A percentile compares a stretch with the other conserved stretches of the same genome.
Conservation (phyloP, 2,797 vertebrate species). For the Galago senegalensis region DNA sequence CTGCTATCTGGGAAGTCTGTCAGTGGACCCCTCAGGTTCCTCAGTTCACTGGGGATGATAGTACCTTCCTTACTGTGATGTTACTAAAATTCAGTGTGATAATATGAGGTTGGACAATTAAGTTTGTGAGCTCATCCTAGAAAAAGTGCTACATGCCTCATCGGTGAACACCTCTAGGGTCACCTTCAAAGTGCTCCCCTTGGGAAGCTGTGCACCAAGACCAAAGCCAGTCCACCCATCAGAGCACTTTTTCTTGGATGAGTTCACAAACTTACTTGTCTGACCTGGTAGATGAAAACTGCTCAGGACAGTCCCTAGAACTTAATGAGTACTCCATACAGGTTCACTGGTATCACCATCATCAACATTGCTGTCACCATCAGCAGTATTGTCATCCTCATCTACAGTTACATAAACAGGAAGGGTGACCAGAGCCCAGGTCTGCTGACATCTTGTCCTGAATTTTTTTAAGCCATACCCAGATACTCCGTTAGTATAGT, state of each 20-base stretch:
- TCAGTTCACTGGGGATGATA: accelerated
- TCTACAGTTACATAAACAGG: accelerated
- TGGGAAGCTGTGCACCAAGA: too few species aligned
- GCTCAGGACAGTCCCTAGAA: not conserved
- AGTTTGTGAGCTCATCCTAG: too few species aligned
- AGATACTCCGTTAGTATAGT: not conserved
- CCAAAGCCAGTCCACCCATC: too few species aligned
- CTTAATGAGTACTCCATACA: accelerated
- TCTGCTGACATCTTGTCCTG: not conserved
- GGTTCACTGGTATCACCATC: not conserved
- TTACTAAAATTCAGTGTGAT: not conserved
- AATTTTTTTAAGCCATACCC: accelerated
- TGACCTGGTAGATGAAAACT: too few species aligned
- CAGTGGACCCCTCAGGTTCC: too few species aligned
- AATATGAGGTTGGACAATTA: too few species aligned
- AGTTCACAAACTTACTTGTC: too few species aligned
- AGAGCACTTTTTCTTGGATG: too few species aligned
- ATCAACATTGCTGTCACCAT: accelerated
- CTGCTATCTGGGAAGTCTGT: not conserved
- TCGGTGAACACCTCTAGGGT: too few species aligned
- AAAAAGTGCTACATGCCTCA: too few species aligned
- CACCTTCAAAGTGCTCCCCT: too few species aligned
- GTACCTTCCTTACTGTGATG: not conserved
- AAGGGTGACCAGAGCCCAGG: not conserved
- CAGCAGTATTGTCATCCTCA: accelerated